phyloP scores from a whole-genome alignment of 1,140 invertebrate genomes.

The Laodelphax striatellus region DNA sequence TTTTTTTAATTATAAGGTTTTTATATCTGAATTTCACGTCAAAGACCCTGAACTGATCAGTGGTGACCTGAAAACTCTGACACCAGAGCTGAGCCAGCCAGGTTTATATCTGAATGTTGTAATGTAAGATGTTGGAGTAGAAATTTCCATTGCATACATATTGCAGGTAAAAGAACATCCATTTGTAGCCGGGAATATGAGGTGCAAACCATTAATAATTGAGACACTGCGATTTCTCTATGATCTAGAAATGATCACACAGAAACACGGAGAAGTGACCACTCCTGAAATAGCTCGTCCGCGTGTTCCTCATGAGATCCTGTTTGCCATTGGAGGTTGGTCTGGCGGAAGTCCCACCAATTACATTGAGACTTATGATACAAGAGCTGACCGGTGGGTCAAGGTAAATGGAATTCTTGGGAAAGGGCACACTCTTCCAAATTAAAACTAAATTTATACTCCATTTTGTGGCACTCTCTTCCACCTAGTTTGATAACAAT shows the following conservation, averaged over 20 bases:
- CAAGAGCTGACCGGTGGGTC: slow-evolving; percentile 61
- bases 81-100: too few relatives aligned
- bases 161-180: slow-evolving; percentile 43
- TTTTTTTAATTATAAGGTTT: too few relatives aligned
- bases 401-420: slow-evolving; percentile 30
- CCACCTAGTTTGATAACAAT: too few relatives aligned
- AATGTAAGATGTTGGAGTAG: too few relatives aligned
- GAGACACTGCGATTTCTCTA: slow-evolving; percentile 61
- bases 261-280: slow-evolving; percentile 43
- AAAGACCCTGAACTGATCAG: too few relatives aligned
- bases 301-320: slow-evolving; percentile 51
- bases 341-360: slow-evolving; percentile 54
- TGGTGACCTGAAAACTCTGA: too few relatives aligned
- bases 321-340: slow-evolving; percentile 69
- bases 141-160: too few relatives aligned
- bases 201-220: slow-evolving; percentile 56
- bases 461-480: too few relatives aligned
- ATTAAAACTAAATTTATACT: too few relatives aligned
- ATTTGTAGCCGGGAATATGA: slow-evolving; percentile 47
- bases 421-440: too few relatives aligned
- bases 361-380: slow-evolving; percentile 66
- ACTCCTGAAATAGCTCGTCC: slow-evolving; percentile 52
- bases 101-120: too few relatives aligned
- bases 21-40: too few relatives aligned
- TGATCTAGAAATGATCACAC: slow-evolving; percentile 55